Percentiles rank a stretch among this genome's conserved stretches.
phyloP scores from a whole-genome alignment of 2,888 invertebrate genomes.

The Galeopsomyia nigrocyanea region DNA sequence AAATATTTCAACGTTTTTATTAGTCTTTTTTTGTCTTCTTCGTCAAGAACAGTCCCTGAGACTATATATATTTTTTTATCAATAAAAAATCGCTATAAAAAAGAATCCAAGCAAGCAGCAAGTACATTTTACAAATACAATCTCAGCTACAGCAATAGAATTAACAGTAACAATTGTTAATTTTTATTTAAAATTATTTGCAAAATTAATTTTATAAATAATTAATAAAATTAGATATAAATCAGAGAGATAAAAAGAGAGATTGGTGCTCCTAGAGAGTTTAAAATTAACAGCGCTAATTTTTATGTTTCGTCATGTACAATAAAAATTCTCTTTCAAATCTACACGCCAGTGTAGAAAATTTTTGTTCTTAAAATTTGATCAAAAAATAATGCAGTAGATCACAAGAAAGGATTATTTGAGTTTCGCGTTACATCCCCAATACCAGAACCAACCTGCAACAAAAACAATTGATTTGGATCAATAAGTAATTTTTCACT shows the following conservation, averaged over 20 bases:
- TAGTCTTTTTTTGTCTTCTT: slow-evolving; percentile 18
- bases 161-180: slow-evolving; percentile 66
- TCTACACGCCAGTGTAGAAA: slow-evolving; percentile 60
- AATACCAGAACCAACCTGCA: slow-evolving; percentile 64
- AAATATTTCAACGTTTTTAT: slow-evolving; percentile 30
- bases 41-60: slow-evolving; percentile 30
- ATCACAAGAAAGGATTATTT: slow-evolving; percentile 76
- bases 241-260: slow-evolving; percentile 55
- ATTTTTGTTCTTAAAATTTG: slow-evolving; percentile 61
- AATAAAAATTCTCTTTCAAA: slow-evolving; percentile 60
- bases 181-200: slow-evolving; percentile 63
- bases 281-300: slow-evolving; percentile 64
- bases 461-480: slow-evolving; percentile 29
- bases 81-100: slow-evolving; percentile 45
- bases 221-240: slow-evolving; percentile 62
- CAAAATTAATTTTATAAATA: slow-evolving; percentile 66
- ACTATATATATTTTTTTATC: slow-evolving; percentile 33
- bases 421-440: slow-evolving; percentile 68
- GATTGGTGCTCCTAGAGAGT: slow-evolving; percentile 61
- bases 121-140: slow-evolving; percentile 38
- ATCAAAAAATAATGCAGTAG: slow-evolving; percentile 53
- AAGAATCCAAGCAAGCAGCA: slow-evolving; percentile 42
- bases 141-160: slow-evolving; percentile 36
- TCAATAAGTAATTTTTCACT: background rate
- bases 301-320: slow-evolving; percentile 64